Evolutionary conservation across 2,888 invertebrate genomes (phyloP).

Genomic region (Epicampocera succincta): DNA sequence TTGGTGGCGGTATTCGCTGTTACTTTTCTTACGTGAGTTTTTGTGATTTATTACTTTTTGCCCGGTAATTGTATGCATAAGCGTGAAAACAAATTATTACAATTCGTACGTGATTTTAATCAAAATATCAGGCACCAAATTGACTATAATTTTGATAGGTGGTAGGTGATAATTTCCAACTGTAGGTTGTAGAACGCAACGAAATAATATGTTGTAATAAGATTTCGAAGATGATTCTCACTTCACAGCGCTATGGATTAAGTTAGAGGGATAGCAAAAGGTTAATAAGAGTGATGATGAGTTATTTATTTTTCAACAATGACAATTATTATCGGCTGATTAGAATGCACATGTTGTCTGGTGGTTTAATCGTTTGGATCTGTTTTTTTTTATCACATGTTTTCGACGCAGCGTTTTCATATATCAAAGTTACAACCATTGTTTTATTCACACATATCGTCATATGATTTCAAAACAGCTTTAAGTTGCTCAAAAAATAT

Average conservation of each 20-base stretch:
- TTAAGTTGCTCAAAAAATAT: too few relatives aligned
- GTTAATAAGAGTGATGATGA: constrained; percentile 1
- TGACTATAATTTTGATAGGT: constrained; percentile 64
- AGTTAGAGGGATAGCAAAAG: background rate
- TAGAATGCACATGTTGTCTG: too few relatives aligned
- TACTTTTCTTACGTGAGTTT: constrained; percentile 18
- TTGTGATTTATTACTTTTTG: constrained; percentile 63
- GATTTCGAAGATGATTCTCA: constrained; percentile 50
- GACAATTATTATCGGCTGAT: too few relatives aligned
- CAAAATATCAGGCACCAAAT: constrained; percentile 70
- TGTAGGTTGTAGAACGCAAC: constrained; percentile 38
- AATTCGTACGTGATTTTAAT: constrained; percentile 80
- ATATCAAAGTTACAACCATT: too few relatives aligned
- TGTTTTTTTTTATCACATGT: too few relatives aligned
- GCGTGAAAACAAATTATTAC: constrained; percentile 80
- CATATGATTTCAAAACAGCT: too few relatives aligned
- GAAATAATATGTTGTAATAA: constrained; percentile 21
- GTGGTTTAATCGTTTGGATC: too few relatives aligned
- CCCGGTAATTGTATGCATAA: constrained; percentile 71
- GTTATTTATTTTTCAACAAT: too few relatives aligned
- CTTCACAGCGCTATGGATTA: background rate
- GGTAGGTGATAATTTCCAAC: constrained; percentile 68
- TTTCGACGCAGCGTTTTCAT: too few relatives aligned
- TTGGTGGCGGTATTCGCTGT: constrained; percentile 49
- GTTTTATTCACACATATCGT: too few relatives aligned